Evolutionary conservation across 2,797 vertebrate genomes (phyloP), one percentile per base, ranked within the genome.

Genomic region (Crypturellus tataupa): DNA sequence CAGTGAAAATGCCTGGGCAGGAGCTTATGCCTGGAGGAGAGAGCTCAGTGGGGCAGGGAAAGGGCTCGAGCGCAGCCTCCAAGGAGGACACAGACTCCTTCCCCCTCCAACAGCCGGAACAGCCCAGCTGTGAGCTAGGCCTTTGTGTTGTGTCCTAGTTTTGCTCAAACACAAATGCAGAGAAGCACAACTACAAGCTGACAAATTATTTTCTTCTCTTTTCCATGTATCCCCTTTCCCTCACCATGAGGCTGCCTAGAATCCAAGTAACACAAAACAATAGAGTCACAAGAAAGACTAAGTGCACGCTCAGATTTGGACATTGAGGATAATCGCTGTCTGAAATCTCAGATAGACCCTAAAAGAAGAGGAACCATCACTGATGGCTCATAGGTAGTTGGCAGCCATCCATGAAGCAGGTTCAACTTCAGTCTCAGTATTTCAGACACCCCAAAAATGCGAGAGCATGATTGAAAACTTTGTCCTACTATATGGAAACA

Each of bases 281-380:
- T 24, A 72, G 64, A 87, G 51, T 69, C 55, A 88, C 27, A 31
- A 68, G 76, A 89, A 67, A 31, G 31, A 25, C 47, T 82, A 58
- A 90, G 84, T 77, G 58, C 23, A 58, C 91, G 64, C 35, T 81
- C 19, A 9, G 12, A 29, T 95, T 95, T 90, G 91, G 70, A 53
- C 47, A 24, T 40, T 25, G 47, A 88, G 78, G 40, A 31, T 91
- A 88, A 82, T 95, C 25, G 2, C 83, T 46, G 55, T 76, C 63
- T 80, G 80, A 82, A 90, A 79, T 60, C 90, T 88, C 91, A 95
- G 70, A 42, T 55, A 39, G 63, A 51, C 29, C 20, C 62, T 63
- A 46, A 25, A 56, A 51, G 80, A 84, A 67, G 60, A 82, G 0
- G 1, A 60, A 37, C 29, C 3, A 0, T 31, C 55, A 18, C 47